Base-by-base conservation (phyloP, 2,888 invertebrate species). In the Apamea epomidion region DNA sequence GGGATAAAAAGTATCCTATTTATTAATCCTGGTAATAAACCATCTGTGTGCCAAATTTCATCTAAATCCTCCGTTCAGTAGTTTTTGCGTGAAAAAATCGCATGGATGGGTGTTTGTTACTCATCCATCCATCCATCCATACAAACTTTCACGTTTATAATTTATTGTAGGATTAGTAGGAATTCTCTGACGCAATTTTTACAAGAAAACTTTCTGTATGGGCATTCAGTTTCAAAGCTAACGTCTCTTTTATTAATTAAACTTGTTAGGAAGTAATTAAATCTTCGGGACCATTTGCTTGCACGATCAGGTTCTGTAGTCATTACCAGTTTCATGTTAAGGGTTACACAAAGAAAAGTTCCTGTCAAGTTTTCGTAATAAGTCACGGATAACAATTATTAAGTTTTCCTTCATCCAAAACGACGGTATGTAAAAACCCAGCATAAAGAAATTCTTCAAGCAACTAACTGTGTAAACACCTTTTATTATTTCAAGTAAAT, bases 401-500 rank as follows among this genome's bases (percentile, higher is more conserved):
- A 25, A 62, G 45, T 45, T 62, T 45, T 45, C 32, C 42, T 54
- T 54, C 8, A 62, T 67, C n/a, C 21, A 62, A 54, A 80, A 64
- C 68, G 32, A 62, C 42, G 42, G n/a, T 54, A 42, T 54, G 45
- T 60, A 60, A 48, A 79, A 79, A 37, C n/a, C 42, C 32, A 54
- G 18, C n/a, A 65, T 78, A 62, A 78, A 58, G n/a, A 65, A 74
- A 64, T 62, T 54, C 70, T 74, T 65, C 69, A 62, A 65, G 68
- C 25, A 37, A 42, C 42, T 60, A 64, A 84, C 80, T 67, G 37
- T 74, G 68, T 48, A 58, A 77, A 74, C 75, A 37, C 32, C 74
- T 69, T 85, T 75, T 85, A 83, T 70, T 86, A 62, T 77, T 58
- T 72, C n/a, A 37, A 69, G 68, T 82, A 87, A 80, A 83, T 79